phyloP scores from a whole-genome alignment of 2,888 invertebrate species.

The Cheilosia grossa region DNA sequence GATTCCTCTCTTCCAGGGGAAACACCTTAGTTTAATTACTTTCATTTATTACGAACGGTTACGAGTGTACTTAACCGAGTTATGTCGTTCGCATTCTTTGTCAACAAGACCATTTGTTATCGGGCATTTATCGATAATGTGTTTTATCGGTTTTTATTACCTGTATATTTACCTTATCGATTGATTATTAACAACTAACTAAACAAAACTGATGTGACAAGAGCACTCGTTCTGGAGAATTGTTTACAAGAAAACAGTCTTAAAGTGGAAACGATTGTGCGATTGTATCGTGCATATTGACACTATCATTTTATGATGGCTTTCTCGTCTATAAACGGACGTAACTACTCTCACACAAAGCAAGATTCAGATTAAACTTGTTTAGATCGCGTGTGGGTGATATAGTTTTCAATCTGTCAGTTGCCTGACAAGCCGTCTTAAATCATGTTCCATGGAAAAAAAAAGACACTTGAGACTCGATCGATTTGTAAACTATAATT shows the following conservation, averaged over 20 bases:
- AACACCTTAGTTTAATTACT: constrained; percentile 58
- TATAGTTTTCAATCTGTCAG: constrained; percentile 57
- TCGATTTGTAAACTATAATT: constrained; percentile 10
- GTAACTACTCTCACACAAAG: background rate
- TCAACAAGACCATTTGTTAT: constrained; percentile 23
- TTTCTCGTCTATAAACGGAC: constrained; percentile 1
- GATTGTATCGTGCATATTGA: constrained; percentile 65
- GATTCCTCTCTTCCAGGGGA: background rate
- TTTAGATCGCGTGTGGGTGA: constrained; percentile 53
- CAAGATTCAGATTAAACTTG: constrained; percentile 32
- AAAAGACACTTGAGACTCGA: constrained; percentile 52
- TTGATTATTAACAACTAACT: constrained; percentile 55
- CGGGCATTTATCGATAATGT: constrained; percentile 64
- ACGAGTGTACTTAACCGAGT: constrained; percentile 45
- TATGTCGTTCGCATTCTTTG: constrained; percentile 2
- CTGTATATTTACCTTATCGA: constrained; percentile 60
- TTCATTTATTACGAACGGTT: constrained; percentile 16
- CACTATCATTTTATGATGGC: constrained; percentile 58
- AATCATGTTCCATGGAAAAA: constrained; percentile 43
- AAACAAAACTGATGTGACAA: constrained; percentile 65
- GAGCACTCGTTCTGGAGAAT: constrained; percentile 35
- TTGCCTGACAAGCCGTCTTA: constrained; percentile 51
- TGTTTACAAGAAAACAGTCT: constrained; percentile 50
- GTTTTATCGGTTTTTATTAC: constrained; percentile 68
- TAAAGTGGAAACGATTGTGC: constrained; percentile 16